Conservation (phyloP, 2,797 vertebrate genomes). For the Fundulus diaphanus region DNA sequence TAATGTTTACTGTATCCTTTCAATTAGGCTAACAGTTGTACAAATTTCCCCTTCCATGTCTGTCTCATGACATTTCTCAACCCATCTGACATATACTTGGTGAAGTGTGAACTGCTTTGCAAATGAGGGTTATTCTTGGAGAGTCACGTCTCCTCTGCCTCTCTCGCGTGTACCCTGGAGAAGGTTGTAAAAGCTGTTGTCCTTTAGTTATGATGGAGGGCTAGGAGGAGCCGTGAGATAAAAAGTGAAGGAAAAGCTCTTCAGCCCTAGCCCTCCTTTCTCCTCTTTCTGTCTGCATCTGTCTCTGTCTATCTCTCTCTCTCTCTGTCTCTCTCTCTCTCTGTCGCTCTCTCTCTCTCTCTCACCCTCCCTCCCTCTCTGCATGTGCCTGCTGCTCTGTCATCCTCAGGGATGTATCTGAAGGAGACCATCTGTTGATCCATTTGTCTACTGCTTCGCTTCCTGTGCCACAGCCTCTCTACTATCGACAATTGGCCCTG, state of each 20-base stretch:
- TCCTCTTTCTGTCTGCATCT: slow-evolving; percentile 38
- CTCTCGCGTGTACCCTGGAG: slow-evolving; percentile 36
- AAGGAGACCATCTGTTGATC: slow-evolving; percentile 86
- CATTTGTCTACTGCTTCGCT: slow-evolving; percentile 78
- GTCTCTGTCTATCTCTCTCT: slow-evolving; percentile 50
- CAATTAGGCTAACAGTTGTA: slow-evolving; percentile 49
- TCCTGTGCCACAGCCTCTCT: slow-evolving; percentile 69
- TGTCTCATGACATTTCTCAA: slow-evolving; percentile 55
- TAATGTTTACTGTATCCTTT: slow-evolving; percentile 48
- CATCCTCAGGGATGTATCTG: slow-evolving; percentile 79
- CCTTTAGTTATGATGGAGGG: slow-evolving; percentile 64
- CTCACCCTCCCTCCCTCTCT: slow-evolving; percentile 44
- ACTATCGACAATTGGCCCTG: slow-evolving; percentile 67
- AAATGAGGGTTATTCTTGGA: slow-evolving; percentile 71
- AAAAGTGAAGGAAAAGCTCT: slow-evolving; percentile 57
- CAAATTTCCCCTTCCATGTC: slow-evolving; percentile 39
- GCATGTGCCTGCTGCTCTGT: slow-evolving; percentile 74
- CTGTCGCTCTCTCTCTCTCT: slow-evolving; percentile 47
- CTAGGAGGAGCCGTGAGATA: slow-evolving; percentile 54
- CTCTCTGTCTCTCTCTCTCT: slow-evolving; percentile 30
- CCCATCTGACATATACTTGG: slow-evolving; percentile 51
- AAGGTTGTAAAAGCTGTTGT: slow-evolving; percentile 71
- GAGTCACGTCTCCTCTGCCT: slow-evolving; percentile 50
- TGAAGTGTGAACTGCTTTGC: slow-evolving; percentile 62
- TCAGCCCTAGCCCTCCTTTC: slow-evolving; percentile 44